A percentile compares a stretch with the other conserved stretches of the same genome.
Evolutionary conservation across 2,797 vertebrate genomes (phyloP).

Genomic region (Bucorvus abyssinicus): DNA sequence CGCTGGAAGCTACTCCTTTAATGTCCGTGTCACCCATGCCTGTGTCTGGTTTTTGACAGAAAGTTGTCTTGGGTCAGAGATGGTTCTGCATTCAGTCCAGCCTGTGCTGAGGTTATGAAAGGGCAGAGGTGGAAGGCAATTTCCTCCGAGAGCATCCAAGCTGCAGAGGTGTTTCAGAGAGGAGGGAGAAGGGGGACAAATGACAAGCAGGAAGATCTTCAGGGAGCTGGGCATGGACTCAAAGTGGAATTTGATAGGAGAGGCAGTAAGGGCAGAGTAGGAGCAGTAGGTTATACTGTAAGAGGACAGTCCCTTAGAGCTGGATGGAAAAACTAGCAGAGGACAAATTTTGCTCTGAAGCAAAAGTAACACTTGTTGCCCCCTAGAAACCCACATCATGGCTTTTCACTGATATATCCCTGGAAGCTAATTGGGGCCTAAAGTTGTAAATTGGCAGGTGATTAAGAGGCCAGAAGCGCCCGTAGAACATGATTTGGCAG

Average conservation of each 20-base stretch:
- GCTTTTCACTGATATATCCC: neutral
- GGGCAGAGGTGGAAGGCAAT: neutral
- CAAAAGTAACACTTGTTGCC: neutral
- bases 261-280: neutral
- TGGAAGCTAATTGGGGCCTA: neutral
- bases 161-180: neutral
- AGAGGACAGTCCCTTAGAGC: neutral
- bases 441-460: neutral
- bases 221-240: neutral
- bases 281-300: neutral
- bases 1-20: neutral
- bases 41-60: neutral
- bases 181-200: neutral
- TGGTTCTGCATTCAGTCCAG: neutral
- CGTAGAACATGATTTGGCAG: neutral
- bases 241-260: neutral
- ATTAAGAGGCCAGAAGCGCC: neutral
- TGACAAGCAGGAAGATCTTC: neutral
- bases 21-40: rapidly evolving
- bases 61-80: neutral
- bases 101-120: neutral
- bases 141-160: neutral
- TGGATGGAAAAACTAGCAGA: neutral
- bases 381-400: neutral
- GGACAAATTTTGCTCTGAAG: neutral